Evolutionary conservation across 1,140 invertebrate species (phyloP).

Genomic region (Melipona quadrifasciata): DNA sequence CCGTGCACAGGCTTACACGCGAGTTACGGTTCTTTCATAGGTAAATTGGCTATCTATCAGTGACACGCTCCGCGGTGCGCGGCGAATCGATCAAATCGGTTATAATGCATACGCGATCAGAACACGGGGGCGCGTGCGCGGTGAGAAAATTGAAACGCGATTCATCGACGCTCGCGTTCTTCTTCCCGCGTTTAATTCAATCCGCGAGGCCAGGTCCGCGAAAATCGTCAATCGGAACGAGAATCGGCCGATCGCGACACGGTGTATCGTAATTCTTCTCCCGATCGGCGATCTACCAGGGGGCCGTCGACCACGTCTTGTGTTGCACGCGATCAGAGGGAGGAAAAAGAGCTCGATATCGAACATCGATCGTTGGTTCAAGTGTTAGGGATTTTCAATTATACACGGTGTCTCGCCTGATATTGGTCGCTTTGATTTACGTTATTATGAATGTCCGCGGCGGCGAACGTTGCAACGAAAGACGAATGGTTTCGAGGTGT

Average conservation of each 20-base stretch:
- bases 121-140: background rate
- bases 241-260: slow-evolving; percentile 2
- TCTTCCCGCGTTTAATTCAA: slow-evolving; percentile 56
- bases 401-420: no score
- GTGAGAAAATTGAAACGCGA: slow-evolving; percentile 11
- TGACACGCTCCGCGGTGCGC: slow-evolving; percentile 30
- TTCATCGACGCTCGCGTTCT: background rate
- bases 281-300: background rate
- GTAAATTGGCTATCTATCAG: slow-evolving; percentile 50
- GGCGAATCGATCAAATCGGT: slow-evolving; percentile 32
- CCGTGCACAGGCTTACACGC: background rate
- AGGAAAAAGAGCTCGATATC: no score
- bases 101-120: slow-evolving; percentile 44
- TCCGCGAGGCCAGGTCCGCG: slow-evolving; percentile 16
- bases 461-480: no score
- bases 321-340: background rate
- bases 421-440: no score
- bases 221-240: slow-evolving; percentile 18
- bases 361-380: background rate
- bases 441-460: no score
- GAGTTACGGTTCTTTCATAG: slow-evolving; percentile 30
- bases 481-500: no score
- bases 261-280: slow-evolving; percentile 35
- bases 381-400: background rate
- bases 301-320: background rate